Evolutionary conservation across 2,888 invertebrate genomes (phyloP).

Genomic region (Spisula solida): DNA sequence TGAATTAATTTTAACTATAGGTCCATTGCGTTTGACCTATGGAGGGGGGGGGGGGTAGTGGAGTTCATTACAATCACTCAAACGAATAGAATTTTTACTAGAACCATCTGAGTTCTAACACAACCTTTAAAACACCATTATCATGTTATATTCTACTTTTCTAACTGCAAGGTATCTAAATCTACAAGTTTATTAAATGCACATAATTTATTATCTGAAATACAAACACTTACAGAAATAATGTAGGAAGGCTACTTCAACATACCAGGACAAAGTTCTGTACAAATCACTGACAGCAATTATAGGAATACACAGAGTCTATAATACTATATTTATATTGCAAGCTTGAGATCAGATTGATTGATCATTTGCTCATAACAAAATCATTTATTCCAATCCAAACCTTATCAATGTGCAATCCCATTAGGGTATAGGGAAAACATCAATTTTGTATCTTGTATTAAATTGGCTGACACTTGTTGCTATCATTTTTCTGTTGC

Average conservation of each 20-base stretch:
- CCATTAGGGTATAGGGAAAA: too few species aligned
- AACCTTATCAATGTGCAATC: too few species aligned
- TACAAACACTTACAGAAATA: not conserved
- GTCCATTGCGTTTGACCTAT: too few species aligned
- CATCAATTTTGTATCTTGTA: too few species aligned
- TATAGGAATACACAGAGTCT: not conserved
- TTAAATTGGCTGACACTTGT: too few species aligned
- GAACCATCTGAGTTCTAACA: too few species aligned
- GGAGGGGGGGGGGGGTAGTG: too few species aligned
- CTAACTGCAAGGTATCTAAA: constrained; percentile 1
- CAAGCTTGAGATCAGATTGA: constrained; percentile 1
- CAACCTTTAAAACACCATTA: not conserved
- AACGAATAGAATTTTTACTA: too few species aligned
- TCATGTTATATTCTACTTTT: not conserved
- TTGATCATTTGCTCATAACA: not conserved
- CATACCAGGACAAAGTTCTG: constrained; percentile 23
- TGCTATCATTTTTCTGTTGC: too few species aligned
- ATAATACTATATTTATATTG: not conserved
- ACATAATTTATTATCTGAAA: not conserved
- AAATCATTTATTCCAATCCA: not conserved
- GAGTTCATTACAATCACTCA: too few species aligned
- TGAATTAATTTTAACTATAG: too few species aligned
- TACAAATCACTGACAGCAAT: not conserved
- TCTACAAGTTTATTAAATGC: not conserved
- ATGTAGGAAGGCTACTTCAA: not conserved